Base-by-base conservation (phyloP, 1,140 invertebrate genomes). In the Mercenaria mercenaria region DNA sequence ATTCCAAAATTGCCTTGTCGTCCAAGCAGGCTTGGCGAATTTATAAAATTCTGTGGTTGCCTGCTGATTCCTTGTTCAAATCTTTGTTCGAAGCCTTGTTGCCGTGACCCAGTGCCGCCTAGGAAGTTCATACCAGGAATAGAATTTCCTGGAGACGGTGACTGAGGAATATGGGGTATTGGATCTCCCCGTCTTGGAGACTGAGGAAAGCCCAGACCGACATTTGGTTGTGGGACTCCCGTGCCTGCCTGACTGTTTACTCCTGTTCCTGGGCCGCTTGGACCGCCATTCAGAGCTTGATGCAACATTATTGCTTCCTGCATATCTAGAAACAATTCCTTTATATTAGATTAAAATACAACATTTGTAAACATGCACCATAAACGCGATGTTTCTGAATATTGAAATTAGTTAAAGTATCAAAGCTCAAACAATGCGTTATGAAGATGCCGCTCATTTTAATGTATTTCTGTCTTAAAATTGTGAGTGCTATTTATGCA, bases 271-370 rank as follows among this genome's bases (percentile, higher is more conserved):
- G 85, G 85, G 34, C 85, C 85, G 20, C 74, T 37, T 0, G 85
- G 85, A 32, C 74, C 85, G 18, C 85, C 85, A 23, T 79, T n/a
- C 34, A 88, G 32, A n/a, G 85, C 85, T 80, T 88, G 85, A 18
- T 80, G 32, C 26, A 88, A 47, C 34, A 88, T 13, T 3, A 88
- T 79, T 0, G 85, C 85, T 47, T 88, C 85, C 41, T 80, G 50
- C 85, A 88, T 88, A 20, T 3, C 85, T 88, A 39, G n/a, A n/a
- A n/a, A n/a, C n/a, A n/a, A n/a, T n/a, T n/a, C n/a, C n/a, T n/a
- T n/a, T n/a, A n/a, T n/a, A n/a, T n/a, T n/a, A n/a, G n/a, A n/a
- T n/a, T n/a, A n/a, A n/a, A n/a, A n/a, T n/a, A n/a, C n/a, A n/a
- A n/a, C n/a, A n/a, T n/a, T n/a, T n/a, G n/a, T n/a, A n/a, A n/a